Evolutionary conservation across 2,797 vertebrate genomes (phyloP), one percentile per base, ranked within the genome.

Genomic region (Rhabdomys pumilio): DNA sequence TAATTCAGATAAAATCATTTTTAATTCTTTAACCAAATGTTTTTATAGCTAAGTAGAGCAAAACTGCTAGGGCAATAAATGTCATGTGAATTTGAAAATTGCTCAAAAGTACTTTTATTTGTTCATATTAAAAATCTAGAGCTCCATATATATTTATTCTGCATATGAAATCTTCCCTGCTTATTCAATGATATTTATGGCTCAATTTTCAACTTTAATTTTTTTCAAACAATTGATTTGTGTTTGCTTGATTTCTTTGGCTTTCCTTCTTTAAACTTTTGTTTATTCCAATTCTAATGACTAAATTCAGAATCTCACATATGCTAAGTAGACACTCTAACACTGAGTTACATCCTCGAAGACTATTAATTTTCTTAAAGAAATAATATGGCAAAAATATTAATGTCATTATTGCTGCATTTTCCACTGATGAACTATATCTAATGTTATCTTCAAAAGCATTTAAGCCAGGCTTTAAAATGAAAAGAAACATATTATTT

Each of bases 1-100:
- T 92, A 87, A 69, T 91, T 77, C 41, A 67, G 7, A 92, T 89
- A 83, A 47, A 86, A 81, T 93, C 53, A 57, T n/a, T 88, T 55
- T 83, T 79, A 67, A 59, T 90, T 81, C 1, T 76, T 90, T 89
- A 86, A 69, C 0, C 2, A 72, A 93, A 88, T 65, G 41, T 0
- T 73, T 57, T 61, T 79, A 61, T 17, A 84, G 4, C 0, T 89
- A 84, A 55, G 3, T 57, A 91, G 53, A 83, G 79, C 2, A 75
- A 93, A 7, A 82, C 3, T 19, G 12, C 50, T 47, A 29, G 77
- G 72, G 88, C 13, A 9, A 20, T 73, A 75, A 84, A 84, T 86
- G 7, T 0, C 22, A 83, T 69, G 1, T 50, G 3, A 72, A 90
- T 65, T 83, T 61, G 22, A 65, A 8, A 84, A 3, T 69, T 93